Evolutionary conservation across 2,113 vertebrate genomes (phyloP), one percentile per base, ranked within the genome.

Genomic region (Dasyornis broadbenti): DNA sequence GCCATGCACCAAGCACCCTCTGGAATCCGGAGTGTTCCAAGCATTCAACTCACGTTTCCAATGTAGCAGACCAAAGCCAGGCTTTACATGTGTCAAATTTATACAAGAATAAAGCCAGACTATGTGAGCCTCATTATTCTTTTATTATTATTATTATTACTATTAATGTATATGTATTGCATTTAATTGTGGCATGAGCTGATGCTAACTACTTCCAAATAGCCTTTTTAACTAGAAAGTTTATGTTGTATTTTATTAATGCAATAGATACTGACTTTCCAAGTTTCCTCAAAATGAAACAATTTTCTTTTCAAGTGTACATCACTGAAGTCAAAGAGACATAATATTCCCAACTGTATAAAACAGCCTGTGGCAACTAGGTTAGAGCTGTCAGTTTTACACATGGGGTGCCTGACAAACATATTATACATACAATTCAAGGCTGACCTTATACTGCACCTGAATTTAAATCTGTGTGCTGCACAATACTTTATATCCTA

Each of bases 401-500:
- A 96, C 95, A 95, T 92, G 79, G 86, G 91, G 93, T 97, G 82
- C 71, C 89, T 96, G 91, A 96, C 93, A 96, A 96, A 97, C 94
- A 96, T 92, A 93, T 96, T 97, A 94, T 92, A 94, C 75, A 88
- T 88, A 96, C 82, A 95, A 97, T 94, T 97, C 79, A 95, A 93
- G 91, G 63, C 82, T 96, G 94, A 96, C 93, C 95, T 97, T 97
- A 94, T 81, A 94, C 87, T 95, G 89, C 81, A 96, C 97, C 94
- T 97, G 91, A 94, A 95, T 97, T 97, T 97, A 95, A 96, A 97
- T 94, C 76, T 96, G 37, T 72, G 86, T 86, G 47, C 96, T 89
- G 79, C 64, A 81, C 15, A 18, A 87, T 65, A 52, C 82, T 97
- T 96, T 97, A 89, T 96, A 94, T 92, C 86, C 95, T 96, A 96